A percentile compares a stretch with the other conserved stretches of the same genome.
Conservation (phyloP, 2,113 vertebrate species). For the Meleagris gallopavo region DNA sequence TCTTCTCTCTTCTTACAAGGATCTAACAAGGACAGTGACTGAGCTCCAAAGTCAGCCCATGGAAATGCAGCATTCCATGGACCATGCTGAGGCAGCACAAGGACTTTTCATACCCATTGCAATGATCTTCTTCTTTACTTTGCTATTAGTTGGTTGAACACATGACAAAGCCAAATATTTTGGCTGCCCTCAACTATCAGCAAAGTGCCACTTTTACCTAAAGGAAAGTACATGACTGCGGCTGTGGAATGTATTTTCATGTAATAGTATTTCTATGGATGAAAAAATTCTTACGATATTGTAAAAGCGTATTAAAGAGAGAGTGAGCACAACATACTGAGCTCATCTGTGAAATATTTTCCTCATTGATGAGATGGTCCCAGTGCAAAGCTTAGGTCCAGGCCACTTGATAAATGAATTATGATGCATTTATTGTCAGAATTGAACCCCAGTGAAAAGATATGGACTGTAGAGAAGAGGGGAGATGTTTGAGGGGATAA, state of each 20-base stretch:
- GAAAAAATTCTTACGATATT: neutral
- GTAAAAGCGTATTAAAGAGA: neutral
- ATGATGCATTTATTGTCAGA: neutral
- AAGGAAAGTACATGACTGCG: neutral
- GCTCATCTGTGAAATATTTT: neutral
- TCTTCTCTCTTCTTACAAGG: conserved; percentile 33
- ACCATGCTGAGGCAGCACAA: conserved; percentile 81
- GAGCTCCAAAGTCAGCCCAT: conserved; percentile 77
- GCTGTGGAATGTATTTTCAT: neutral
- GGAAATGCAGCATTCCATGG: conserved; percentile 70
- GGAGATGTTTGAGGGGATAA: neutral
- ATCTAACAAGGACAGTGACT: conserved; percentile 80
- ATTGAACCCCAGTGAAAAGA: neutral
- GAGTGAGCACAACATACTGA: no score
- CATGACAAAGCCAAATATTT: neutral
- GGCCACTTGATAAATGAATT: neutral
- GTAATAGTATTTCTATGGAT: neutral
- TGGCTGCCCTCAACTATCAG: neutral
- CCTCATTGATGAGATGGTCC: neutral
- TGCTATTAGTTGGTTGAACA: conserved; percentile 70
- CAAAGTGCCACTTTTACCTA: neutral
- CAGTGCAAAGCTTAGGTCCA: neutral
- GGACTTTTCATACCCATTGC: conserved; percentile 84
- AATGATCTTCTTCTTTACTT: conserved; percentile 82
- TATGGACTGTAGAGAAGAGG: neutral